Percentiles rank a stretch among this genome's conserved stretches.
phyloP scores from a whole-genome alignment of 2,888 invertebrate species.

The Nemotelus nigrinus region DNA sequence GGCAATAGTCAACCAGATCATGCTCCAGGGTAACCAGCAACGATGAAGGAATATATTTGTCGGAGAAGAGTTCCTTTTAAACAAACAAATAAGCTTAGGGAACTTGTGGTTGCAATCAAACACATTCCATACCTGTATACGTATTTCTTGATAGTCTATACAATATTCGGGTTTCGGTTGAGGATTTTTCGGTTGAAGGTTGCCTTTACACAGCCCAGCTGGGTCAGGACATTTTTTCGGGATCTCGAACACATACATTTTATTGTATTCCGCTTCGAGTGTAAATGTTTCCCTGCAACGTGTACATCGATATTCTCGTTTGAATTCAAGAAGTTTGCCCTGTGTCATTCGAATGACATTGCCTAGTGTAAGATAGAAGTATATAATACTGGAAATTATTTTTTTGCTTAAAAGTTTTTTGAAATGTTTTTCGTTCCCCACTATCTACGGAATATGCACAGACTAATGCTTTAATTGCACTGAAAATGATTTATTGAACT shows the following conservation, averaged over 20 bases:
- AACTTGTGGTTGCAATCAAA: neutral
- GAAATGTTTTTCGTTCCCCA: too few species aligned
- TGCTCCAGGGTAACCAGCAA: slow-evolving; percentile 83
- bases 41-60: slow-evolving; percentile 76
- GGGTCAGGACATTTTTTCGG: slow-evolving; percentile 68
- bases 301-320: slow-evolving; percentile 77
- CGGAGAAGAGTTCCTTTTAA: slow-evolving; percentile 78
- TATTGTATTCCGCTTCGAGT: slow-evolving; percentile 76
- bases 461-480: too few species aligned
- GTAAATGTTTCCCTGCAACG: slow-evolving; percentile 78
- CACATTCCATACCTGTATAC: slow-evolving; percentile 72
- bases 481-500: too few species aligned
- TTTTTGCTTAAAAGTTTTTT: neutral
- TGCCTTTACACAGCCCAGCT: slow-evolving; percentile 60
- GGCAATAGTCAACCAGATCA: slow-evolving; percentile 86
- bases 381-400: neutral
- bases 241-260: slow-evolving; percentile 63
- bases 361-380: slow-evolving; percentile 65
- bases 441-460: too few species aligned
- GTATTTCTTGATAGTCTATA: slow-evolving; percentile 87
- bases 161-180: slow-evolving; percentile 64
- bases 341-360: slow-evolving; percentile 81
- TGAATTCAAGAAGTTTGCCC: slow-evolving; percentile 79
- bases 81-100: slow-evolving; percentile 45
- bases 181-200: slow-evolving; percentile 68